Percentiles rank a stretch among this genome's conserved stretches.
Conservation (phyloP, 1,140 invertebrate genomes). For the Cotesia glomerata region DNA sequence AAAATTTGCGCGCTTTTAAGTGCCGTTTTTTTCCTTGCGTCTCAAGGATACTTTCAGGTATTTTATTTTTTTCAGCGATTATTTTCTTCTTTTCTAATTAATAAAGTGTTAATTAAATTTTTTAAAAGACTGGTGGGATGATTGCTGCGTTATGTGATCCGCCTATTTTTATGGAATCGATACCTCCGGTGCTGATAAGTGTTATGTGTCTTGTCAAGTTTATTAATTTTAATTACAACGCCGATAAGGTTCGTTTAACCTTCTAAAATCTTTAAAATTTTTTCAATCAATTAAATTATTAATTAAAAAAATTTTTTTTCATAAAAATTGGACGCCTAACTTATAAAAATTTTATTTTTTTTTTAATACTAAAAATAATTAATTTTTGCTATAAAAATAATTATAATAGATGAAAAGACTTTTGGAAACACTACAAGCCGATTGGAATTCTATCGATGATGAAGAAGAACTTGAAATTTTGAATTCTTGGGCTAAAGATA, state of each 20-base stretch:
- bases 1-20: slow-evolving; percentile 26
- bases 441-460: slow-evolving; percentile 34
- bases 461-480: slow-evolving; percentile 35
- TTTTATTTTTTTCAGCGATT: no score
- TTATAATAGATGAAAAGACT: slow-evolving; percentile 38
- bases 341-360: no score
- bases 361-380: not conserved
- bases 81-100: no score
- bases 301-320: no score
- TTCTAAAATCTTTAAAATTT: no score
- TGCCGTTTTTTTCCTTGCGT: slow-evolving; percentile 22
- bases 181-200: slow-evolving; percentile 41
- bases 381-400: no score
- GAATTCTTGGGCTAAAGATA: slow-evolving; percentile 31
- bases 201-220: slow-evolving; percentile 38
- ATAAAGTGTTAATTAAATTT: no score
- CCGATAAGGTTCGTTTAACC: slow-evolving; percentile 30
- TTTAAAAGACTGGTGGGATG: slow-evolving; percentile 37
- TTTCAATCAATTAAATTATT: not conserved
- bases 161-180: slow-evolving; percentile 36
- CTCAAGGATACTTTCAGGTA: slow-evolving; percentile 41
- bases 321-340: no score
- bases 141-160: slow-evolving; percentile 32
- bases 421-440: slow-evolving; percentile 26
- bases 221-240: slow-evolving; percentile 40